A percentile compares a stretch with the other conserved stretches of the same genome.
phyloP scores from a whole-genome alignment of 2,888 invertebrate genomes.

The Trachelus stipa region DNA sequence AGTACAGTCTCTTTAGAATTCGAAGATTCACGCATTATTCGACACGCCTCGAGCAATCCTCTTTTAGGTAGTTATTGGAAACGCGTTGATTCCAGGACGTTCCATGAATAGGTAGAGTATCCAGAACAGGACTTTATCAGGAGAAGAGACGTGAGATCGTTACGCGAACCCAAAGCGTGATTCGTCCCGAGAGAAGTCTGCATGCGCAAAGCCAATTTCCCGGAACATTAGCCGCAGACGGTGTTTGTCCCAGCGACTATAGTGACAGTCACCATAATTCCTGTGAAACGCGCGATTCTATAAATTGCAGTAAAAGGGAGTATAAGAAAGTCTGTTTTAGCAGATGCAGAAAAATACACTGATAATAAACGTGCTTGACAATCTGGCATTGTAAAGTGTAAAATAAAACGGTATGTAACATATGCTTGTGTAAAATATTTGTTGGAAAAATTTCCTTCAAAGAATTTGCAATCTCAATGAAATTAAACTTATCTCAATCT shows the following conservation, averaged over 20 bases:
- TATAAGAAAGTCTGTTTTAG: neutral
- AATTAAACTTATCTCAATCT: neutral
- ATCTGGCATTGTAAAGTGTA: neutral
- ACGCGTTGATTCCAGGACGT: neutral
- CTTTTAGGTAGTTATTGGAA: neutral
- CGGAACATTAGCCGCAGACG: slow-evolving; percentile 63
- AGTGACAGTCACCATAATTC: slow-evolving; percentile 34
- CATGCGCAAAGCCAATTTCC: slow-evolving; percentile 62
- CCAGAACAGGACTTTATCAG: neutral
- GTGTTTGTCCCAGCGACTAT: slow-evolving; percentile 33
- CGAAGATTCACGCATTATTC: neutral
- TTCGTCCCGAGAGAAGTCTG: slow-evolving; percentile 57
- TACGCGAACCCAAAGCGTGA: slow-evolving; percentile 43
- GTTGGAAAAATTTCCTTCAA: neutral
- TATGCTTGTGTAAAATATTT: neutral
- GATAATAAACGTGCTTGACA: neutral
- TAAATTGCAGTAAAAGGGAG: neutral
- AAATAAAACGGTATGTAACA: neutral
- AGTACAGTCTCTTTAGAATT: neutral
- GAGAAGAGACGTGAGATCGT: slow-evolving; percentile 50
- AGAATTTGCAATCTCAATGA: neutral
- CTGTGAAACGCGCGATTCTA: slow-evolving; percentile 19
- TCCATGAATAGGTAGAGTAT: neutral
- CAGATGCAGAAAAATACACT: neutral
- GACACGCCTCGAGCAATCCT: neutral